Evolutionary conservation across 2,888 invertebrate genomes (phyloP).

Genomic region (Merodon equestris): DNA sequence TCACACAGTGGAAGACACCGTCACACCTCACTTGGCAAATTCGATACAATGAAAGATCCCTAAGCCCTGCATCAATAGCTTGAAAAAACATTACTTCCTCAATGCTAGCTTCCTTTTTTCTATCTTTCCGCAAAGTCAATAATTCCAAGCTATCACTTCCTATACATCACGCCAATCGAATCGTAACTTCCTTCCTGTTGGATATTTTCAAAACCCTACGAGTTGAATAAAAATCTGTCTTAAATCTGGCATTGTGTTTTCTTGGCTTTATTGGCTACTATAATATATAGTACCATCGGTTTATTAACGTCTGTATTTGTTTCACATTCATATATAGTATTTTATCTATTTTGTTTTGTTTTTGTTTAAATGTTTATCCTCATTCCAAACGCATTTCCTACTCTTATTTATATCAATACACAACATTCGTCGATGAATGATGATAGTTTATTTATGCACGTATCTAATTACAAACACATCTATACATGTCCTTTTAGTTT

Average conservation of each 20-base stretch:
- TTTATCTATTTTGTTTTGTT: not conserved
- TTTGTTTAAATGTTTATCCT: constrained; percentile 29
- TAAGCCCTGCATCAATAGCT: too few relatives aligned
- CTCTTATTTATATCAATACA: constrained; percentile 42
- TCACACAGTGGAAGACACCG: too few relatives aligned
- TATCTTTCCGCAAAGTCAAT: too few relatives aligned
- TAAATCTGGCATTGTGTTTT: constrained; percentile 9
- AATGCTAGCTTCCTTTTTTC: too few relatives aligned
- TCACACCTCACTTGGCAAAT: too few relatives aligned
- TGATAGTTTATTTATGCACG: constrained; percentile 48
- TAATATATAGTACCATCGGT: constrained; percentile 62
- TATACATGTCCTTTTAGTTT: constrained; percentile 46
- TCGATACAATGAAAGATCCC: too few relatives aligned
- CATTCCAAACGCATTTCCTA: constrained; percentile 55
- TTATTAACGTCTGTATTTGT: constrained; percentile 37
- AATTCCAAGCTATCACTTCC: too few relatives aligned
- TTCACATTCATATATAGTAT: constrained; percentile 30
- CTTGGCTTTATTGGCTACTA: constrained; percentile 68
- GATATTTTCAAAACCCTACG: constrained; percentile 23
- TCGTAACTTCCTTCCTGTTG: not conserved
- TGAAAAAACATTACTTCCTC: too few relatives aligned
- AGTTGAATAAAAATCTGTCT: constrained; percentile 22
- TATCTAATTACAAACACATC: constrained; percentile 38
- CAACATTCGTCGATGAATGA: constrained; percentile 46
- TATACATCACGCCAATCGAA: too few relatives aligned